Conservation (phyloP, 2,797 vertebrate genomes). For the Sylvia borin region DNA sequence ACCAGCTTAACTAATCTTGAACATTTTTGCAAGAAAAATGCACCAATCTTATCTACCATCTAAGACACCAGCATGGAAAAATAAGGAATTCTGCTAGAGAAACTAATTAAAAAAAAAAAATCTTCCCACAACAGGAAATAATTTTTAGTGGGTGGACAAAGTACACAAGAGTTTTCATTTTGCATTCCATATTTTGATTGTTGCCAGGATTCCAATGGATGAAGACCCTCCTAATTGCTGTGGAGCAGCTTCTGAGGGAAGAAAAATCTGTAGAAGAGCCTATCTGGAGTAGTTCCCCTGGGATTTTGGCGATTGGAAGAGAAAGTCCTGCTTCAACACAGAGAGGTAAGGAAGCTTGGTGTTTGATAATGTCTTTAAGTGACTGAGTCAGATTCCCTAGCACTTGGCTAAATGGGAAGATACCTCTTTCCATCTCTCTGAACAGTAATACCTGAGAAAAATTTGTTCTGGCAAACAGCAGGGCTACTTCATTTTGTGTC, state of each 20-base stretch:
- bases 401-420: background rate
- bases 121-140: background rate
- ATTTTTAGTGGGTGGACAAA: background rate
- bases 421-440: background rate
- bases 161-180: background rate
- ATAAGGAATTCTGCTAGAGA: background rate
- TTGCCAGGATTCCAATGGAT: background rate
- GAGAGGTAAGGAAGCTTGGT: background rate
- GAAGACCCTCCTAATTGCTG: background rate
- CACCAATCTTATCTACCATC: background rate
- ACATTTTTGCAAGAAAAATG: background rate
- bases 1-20: background rate
- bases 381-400: background rate
- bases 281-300: background rate
- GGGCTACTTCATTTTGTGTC: background rate
- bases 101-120: background rate
- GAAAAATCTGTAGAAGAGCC: background rate
- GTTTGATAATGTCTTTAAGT: background rate
- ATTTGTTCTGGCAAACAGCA: background rate
- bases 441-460: background rate
- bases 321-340: background rate
- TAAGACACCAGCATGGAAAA: background rate
- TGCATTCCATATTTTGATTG: background rate
- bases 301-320: background rate
- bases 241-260: background rate